Conservation (phyloP, 2,888 invertebrate species). For the Volucella inflata region DNA sequence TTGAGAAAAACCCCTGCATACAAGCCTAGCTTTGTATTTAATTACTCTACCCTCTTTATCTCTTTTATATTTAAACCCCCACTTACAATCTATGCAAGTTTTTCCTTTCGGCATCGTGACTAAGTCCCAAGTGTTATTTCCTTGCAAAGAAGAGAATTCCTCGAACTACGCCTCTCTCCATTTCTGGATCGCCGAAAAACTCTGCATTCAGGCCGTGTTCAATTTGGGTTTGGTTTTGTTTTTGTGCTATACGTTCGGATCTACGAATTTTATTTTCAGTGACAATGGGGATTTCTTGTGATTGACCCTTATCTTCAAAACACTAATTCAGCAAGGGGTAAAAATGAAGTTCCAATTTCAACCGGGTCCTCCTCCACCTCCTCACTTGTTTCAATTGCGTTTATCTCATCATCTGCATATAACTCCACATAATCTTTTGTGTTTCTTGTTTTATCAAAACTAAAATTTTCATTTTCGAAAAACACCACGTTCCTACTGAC, state of each 20-base stretch:
- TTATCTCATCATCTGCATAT: slow-evolving; percentile 6
- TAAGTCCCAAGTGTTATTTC: slow-evolving; percentile 19
- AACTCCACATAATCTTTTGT: neutral
- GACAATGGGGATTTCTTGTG: slow-evolving; percentile 1
- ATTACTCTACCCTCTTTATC: too few species aligned
- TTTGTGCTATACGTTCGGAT: slow-evolving; percentile 7
- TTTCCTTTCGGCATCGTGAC: slow-evolving; percentile 6
- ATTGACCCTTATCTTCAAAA: slow-evolving; percentile 1
- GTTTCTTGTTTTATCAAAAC: slow-evolving; percentile 1
- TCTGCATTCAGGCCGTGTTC: slow-evolving; percentile 6
- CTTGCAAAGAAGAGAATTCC: slow-evolving; percentile 19
- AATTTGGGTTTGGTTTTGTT: fast-evolving
- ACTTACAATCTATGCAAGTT: neutral
- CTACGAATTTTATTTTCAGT: neutral
- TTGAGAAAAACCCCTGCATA: too few species aligned
- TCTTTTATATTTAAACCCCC: neutral
- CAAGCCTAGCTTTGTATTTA: too few species aligned
- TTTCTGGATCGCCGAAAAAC: slow-evolving; percentile 17
- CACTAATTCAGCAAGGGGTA: neutral
- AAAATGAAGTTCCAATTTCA: slow-evolving; percentile 7
- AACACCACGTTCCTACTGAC: too few species aligned
- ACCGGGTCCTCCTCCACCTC: slow-evolving; percentile 1
- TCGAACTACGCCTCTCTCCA: slow-evolving; percentile 17
- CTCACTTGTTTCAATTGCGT: neutral
- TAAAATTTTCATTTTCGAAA: too few species aligned